A percentile compares a stretch with the other conserved stretches of the same genome.
Conservation (phyloP, 2,797 vertebrate species). For the Oceanodroma leucorhoa region DNA sequence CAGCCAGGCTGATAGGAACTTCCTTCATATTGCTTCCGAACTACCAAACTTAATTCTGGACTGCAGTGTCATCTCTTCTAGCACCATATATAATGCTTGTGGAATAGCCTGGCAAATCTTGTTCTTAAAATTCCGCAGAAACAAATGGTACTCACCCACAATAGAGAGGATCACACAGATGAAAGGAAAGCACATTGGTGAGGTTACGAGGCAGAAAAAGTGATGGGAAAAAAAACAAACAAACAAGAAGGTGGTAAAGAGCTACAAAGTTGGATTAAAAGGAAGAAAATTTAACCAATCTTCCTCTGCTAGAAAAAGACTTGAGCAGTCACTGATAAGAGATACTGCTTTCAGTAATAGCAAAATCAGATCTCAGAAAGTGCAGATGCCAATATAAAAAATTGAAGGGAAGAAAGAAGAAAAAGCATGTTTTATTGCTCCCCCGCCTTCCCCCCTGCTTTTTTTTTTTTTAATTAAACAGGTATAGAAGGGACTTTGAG, state of each 20-base stretch:
- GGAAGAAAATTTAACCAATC: background rate
- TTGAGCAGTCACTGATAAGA: background rate
- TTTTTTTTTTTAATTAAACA: background rate
- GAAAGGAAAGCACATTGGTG: background rate
- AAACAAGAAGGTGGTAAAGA: background rate
- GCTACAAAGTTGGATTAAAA: background rate
- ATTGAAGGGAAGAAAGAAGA: background rate
- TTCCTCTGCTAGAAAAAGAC: background rate
- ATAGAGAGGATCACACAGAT: background rate
- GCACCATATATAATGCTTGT: background rate
- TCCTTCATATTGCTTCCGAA: background rate
- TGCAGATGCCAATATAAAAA: background rate
- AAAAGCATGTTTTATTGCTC: background rate
- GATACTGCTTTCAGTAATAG: background rate
- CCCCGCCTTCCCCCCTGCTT: fast-evolving
- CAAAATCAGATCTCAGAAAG: background rate
- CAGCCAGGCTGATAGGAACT: background rate
- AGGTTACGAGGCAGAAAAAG: background rate
- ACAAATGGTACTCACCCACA: conserved; percentile 16
- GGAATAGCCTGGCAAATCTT: background rate
- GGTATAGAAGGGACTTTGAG: background rate
- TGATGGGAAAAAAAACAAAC: background rate
- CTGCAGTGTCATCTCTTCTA: background rate
- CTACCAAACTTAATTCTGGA: background rate
- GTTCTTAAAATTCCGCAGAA: conserved; percentile 18